Conservation (phyloP, 1,140 invertebrate species). For the Ctenoplectra terminalis region DNA sequence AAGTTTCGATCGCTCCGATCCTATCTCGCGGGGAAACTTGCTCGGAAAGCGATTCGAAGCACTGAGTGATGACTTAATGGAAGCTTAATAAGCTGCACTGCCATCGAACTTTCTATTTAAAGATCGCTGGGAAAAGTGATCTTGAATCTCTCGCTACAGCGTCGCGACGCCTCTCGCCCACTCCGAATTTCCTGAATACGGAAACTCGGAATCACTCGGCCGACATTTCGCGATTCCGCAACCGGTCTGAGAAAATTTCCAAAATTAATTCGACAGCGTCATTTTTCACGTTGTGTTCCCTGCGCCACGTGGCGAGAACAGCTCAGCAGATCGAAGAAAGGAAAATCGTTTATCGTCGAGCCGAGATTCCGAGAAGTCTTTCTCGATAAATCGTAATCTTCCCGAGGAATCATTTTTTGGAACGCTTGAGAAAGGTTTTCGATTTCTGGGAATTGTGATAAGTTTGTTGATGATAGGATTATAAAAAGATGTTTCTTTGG, state of each 20-base stretch:
- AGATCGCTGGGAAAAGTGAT: neutral
- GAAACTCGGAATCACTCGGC: constrained; percentile 40
- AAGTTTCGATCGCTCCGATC: too few species aligned
- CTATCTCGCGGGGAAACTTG: too few species aligned
- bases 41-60: too few species aligned
- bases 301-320: neutral
- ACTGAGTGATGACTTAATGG: too few species aligned
- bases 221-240: too few species aligned
- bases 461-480: too few species aligned
- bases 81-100: neutral
- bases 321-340: too few species aligned
- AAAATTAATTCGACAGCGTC: constrained; percentile 50
- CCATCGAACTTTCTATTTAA: constrained; percentile 44
- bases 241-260: constrained; percentile 15
- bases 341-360: neutral
- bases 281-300: neutral
- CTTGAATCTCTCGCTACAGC: constrained; percentile 12
- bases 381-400: neutral
- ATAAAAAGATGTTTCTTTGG: too few species aligned
- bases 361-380: neutral
- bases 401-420: too few species aligned
- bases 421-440: neutral
- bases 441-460: too few species aligned
- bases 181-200: constrained; percentile 45
- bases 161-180: constrained; percentile 53